These are phyloP conservation scores for Indicator indicator DNA, from an alignment of 2,113 vertebrate species.

Conservation along the genomic window DNA sequence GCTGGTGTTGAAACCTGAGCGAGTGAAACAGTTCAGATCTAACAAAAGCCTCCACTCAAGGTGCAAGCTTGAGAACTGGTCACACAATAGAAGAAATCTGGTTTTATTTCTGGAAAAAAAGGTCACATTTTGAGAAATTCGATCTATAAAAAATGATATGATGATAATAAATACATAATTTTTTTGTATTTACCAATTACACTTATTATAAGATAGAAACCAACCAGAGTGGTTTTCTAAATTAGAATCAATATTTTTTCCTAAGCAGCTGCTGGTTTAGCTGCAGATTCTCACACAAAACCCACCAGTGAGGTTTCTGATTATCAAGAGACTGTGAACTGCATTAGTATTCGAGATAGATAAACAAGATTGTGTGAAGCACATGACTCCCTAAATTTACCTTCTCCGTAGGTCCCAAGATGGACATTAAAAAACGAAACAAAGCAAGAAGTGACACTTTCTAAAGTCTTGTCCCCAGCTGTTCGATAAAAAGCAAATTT, in stretches of 20 bases:
- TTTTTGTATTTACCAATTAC: constrained; percentile 59
- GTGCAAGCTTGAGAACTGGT: neutral
- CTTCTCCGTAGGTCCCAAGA: neutral
- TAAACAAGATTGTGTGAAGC: neutral
- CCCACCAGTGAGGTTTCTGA: neutral
- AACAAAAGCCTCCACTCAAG: neutral
- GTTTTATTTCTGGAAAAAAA: constrained; percentile 42
- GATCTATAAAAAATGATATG: constrained; percentile 31
- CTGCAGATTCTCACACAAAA: neutral
- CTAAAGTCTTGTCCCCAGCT: neutral
- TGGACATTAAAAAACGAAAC: neutral
- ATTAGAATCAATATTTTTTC: neutral
- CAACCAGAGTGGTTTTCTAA: constrained; percentile 27
- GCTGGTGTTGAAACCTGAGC: neutral
- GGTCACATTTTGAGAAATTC: constrained; percentile 8
- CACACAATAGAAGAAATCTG: neutral
- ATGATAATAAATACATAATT: constrained; percentile 26
- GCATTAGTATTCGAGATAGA: neutral
- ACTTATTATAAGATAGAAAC: neutral
- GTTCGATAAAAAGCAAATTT: neutral
- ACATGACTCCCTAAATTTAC: neutral
- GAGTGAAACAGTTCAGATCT: neutral
- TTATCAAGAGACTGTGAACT: neutral
- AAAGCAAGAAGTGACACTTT: neutral
- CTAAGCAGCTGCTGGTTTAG: constrained; percentile 5